Percentiles rank a stretch among this genome's conserved stretches.
Conservation (phyloP, 2,797 vertebrate genomes). For the Fratercula arctica region DNA sequence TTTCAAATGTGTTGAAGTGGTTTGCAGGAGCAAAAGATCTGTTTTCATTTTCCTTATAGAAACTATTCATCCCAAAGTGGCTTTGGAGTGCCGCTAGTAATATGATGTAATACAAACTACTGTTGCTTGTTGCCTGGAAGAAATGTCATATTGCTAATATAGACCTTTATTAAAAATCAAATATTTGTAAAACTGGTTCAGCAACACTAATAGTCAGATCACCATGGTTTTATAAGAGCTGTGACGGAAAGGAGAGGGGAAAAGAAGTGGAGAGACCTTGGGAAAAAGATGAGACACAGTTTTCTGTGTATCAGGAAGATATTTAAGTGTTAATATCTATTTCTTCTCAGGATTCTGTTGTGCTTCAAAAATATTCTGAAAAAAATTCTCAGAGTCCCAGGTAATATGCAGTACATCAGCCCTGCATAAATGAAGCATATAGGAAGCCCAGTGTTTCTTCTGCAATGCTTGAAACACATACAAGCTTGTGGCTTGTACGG, state of each 20-base stretch:
- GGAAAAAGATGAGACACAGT: background rate
- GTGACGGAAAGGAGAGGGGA: background rate
- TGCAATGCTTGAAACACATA: background rate
- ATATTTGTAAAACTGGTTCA: background rate
- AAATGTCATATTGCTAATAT: background rate
- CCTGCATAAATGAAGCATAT: background rate
- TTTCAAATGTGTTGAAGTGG: constrained; percentile 9
- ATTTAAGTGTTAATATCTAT: background rate
- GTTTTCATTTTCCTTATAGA: constrained; percentile 6
- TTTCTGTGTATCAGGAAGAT: background rate
- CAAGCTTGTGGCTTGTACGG: too few relatives aligned
- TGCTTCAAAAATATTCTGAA: background rate
- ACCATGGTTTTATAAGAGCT: background rate
- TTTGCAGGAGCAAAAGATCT: background rate
- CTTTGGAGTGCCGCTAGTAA: background rate
- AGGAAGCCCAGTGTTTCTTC: background rate
- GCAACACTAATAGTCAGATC: background rate
- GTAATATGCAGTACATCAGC: background rate
- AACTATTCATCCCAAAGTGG: background rate
- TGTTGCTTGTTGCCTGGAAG: background rate
- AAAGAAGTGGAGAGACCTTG: background rate
- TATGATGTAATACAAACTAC: background rate
- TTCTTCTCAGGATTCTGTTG: background rate
- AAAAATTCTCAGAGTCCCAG: background rate
- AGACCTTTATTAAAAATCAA: background rate